Percentiles rank a stretch among this genome's conserved stretches.
Conservation (phyloP, 2,113 vertebrate genomes). For the Picathartes gymnocephalus region DNA sequence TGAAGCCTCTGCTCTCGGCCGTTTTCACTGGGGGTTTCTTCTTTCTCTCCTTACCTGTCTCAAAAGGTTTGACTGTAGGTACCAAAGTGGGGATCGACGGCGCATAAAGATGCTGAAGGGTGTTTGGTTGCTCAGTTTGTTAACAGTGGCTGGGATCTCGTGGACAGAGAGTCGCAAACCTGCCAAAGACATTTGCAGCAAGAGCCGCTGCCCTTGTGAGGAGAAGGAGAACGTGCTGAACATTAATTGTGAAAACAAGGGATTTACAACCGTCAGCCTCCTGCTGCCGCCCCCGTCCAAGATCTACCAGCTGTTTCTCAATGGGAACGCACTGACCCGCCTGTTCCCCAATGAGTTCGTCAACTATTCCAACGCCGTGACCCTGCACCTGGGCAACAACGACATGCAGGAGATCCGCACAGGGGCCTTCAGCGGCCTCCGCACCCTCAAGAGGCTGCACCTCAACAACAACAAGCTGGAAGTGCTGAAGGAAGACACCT, state of each 20-base stretch:
- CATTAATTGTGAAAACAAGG: slow-evolving; percentile 98
- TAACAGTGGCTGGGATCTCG: slow-evolving; percentile 88
- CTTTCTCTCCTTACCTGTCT: slow-evolving; percentile 47
- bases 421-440: slow-evolving; percentile 89
- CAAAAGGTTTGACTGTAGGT: slow-evolving; percentile 69
- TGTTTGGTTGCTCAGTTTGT: slow-evolving; percentile 89
- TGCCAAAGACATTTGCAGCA: slow-evolving; percentile 98
- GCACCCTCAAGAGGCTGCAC: slow-evolving; percentile 90
- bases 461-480: slow-evolving; percentile 98
- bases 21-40: slow-evolving; percentile 65
- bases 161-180: slow-evolving; percentile 91
- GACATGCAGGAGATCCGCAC: slow-evolving; percentile 92
- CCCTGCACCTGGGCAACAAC: slow-evolving; percentile 95
- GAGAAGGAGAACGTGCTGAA: slow-evolving; percentile 94
- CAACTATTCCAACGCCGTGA: slow-evolving; percentile 93
- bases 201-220: slow-evolving; percentile 91
- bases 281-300: slow-evolving; percentile 90
- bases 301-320: slow-evolving; percentile 95
- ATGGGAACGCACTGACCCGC: slow-evolving; percentile 90
- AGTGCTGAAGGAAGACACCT: slow-evolving; percentile 90
- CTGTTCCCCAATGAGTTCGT: slow-evolving; percentile 91
- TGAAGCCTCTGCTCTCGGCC: neutral
- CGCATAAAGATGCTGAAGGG: slow-evolving; percentile 94
- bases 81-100: slow-evolving; percentile 67
- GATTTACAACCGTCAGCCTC: slow-evolving; percentile 88